These are phyloP conservation scores for Euplexia lucipara DNA, from an alignment of 2,888 invertebrate species.

Conservation along the genomic window DNA sequence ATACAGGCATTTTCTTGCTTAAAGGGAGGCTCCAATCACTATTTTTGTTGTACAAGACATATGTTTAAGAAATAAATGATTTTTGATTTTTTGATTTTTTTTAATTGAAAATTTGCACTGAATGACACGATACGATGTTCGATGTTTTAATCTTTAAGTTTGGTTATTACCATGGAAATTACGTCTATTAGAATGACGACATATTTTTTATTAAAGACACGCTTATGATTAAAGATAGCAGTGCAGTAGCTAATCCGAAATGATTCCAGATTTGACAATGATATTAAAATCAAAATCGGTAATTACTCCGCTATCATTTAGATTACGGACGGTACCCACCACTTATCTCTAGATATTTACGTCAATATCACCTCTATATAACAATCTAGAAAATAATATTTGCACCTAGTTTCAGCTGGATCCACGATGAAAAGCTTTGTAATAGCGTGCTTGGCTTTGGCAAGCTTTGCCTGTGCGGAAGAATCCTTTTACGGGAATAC, in stretches of 20 bases:
- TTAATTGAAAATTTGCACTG: too few relatives aligned
- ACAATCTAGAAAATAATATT: slow-evolving; percentile 7
- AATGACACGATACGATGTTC: too few relatives aligned
- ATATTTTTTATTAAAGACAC: not conserved
- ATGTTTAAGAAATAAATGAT: too few relatives aligned
- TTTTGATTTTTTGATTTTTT: too few relatives aligned
- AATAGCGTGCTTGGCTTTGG: slow-evolving; percentile 41
- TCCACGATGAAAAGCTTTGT: slow-evolving; percentile 60
- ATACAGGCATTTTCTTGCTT: too few relatives aligned
- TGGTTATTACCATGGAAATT: too few relatives aligned
- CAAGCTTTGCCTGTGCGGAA: slow-evolving; percentile 47
- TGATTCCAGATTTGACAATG: slow-evolving; percentile 14
- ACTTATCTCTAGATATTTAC: slow-evolving; percentile 14
- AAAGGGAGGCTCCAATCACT: too few relatives aligned
- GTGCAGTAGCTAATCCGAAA: slow-evolving; percentile 24
- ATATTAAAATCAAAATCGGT: slow-evolving; percentile 28
- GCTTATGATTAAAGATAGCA: not conserved
- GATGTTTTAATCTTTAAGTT: too few relatives aligned
- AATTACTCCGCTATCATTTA: slow-evolving; percentile 24
- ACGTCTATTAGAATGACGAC: not conserved
- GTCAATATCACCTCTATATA: slow-evolving; percentile 37
- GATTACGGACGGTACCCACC: not conserved
- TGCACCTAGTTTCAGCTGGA: slow-evolving; percentile 27
- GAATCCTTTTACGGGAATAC: slow-evolving; percentile 42
- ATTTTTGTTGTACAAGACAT: too few relatives aligned